These are phyloP conservation scores for Onychomys arenicola DNA, from an alignment of 2,797 vertebrate species.

Conservation along the genomic window DNA sequence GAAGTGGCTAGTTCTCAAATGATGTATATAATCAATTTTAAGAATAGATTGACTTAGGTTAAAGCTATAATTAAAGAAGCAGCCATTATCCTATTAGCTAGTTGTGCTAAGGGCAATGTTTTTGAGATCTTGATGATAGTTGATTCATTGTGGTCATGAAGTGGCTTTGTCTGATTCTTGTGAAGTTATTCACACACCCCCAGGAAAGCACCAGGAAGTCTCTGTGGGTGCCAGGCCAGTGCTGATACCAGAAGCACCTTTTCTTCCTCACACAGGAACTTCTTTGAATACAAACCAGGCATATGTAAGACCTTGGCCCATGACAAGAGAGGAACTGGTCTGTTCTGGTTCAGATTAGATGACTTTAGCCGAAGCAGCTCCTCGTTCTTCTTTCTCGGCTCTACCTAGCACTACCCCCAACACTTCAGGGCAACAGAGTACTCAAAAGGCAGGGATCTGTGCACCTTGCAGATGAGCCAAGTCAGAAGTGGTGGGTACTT, in stretches of 20 bases:
- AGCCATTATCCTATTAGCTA: background rate
- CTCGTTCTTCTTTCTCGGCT: background rate
- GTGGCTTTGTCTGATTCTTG: background rate
- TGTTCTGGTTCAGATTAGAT: background rate
- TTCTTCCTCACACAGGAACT: background rate
- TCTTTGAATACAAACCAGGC: background rate
- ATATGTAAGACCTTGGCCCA: background rate
- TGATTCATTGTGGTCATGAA: background rate
- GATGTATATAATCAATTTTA: background rate
- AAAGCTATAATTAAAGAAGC: background rate
- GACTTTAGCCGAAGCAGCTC: background rate
- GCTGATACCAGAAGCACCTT: background rate
- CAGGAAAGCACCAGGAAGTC: background rate
- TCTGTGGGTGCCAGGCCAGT: background rate
- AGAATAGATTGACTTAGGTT: background rate
- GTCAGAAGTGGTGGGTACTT: background rate
- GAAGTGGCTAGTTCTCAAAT: background rate
- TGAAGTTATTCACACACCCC: background rate
- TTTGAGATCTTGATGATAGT: background rate
- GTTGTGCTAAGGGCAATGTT: background rate
- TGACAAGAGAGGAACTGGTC: background rate
- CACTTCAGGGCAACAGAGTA: background rate
- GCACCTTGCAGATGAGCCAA: background rate
- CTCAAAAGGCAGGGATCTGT: background rate
- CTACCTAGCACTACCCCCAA: background rate